These are phyloP conservation scores for Pipistrellus pipistrellus DNA, from an alignment of 2,797 vertebrate species.

Conservation along the genomic window DNA sequence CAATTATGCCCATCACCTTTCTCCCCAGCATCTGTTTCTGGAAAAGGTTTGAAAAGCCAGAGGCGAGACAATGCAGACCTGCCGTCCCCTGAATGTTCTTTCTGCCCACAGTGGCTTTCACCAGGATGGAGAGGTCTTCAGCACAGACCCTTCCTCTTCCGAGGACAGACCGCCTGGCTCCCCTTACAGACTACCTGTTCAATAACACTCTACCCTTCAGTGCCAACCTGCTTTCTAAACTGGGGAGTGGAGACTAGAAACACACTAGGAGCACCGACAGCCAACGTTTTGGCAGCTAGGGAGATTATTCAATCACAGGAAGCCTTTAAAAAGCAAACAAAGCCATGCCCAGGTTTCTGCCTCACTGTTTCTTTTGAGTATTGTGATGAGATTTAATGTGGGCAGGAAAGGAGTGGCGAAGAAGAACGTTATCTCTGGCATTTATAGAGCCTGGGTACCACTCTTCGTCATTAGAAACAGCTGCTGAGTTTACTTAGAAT, in stretches of 20 bases:
- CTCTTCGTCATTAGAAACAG: not conserved
- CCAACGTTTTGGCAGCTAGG: not conserved
- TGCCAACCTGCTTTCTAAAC: slow-evolving; percentile 32
- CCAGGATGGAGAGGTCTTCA: not conserved
- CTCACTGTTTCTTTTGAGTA: slow-evolving; percentile 24
- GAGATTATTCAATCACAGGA: not conserved
- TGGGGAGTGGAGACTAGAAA: slow-evolving; percentile 41
- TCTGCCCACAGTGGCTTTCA: slow-evolving; percentile 33
- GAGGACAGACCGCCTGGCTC: not conserved
- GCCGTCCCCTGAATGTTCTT: slow-evolving; percentile 9
- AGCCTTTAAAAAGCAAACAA: not conserved
- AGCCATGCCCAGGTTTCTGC: not conserved
- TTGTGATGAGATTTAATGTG: not conserved
- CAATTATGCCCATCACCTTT: not conserved
- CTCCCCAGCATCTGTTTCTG: not conserved
- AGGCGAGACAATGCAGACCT: not conserved
- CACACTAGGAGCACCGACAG: not conserved
- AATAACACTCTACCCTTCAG: not conserved
- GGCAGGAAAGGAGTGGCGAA: not conserved
- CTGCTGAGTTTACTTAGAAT: not conserved
- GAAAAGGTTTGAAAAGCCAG: slow-evolving; percentile 7
- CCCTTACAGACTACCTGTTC: not conserved
- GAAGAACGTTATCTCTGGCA: not conserved
- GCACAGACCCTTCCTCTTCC: not conserved
- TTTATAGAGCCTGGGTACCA: not conserved